Base-by-base conservation (phyloP, 2,113 vertebrate species). In the Pungitius pungitius region DNA sequence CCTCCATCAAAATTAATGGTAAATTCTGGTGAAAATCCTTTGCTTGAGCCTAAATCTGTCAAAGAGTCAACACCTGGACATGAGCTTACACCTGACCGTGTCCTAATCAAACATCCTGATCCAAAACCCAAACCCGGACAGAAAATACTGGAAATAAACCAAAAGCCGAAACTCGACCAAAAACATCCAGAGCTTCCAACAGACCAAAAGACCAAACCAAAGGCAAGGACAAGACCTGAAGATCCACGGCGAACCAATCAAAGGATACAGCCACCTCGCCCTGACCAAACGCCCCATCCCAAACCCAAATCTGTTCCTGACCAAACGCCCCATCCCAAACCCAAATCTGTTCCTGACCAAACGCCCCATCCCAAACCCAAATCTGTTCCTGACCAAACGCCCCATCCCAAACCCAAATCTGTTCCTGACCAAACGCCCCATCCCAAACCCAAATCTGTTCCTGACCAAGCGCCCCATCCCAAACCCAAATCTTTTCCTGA, bases 201-300 rank as follows among this genome's bases (percentile, higher is more conserved):
- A 69, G 63, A 11, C n/a, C 62, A 61, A 63, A 86, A 70, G 43
- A 61, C 40, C 26, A 80, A 86, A 77, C 37, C 20, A 26, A 56
- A 73, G 35, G 15, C 57, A 15, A 84, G 75, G 6, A n/a, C 73
- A n/a, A 81, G 77, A 73, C 61, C 40, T n/a, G 65, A 49, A 2
- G 73, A 62, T 62, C 20, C 4, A 40, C 51, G 43, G 69, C 49
- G 67, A 77, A 73, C 14, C n/a, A 69, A 80, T 9, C 43, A 52
- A 35, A 49, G 47, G 1, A 8, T 59, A 37, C 80, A 57, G 76
- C 60, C 30, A 8, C 60, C 33, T n/a, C 22, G 1, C 3, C 59
- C 52, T 9, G 67, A 63, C 14, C 54, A 59, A 75, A 61, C 4
- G 4, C 65, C 54, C 57, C 10, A 73, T 18, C 47, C 24, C 7